A percentile compares a stretch with the other conserved stretches of the same genome.
phyloP scores from a whole-genome alignment of 2,888 invertebrate genomes.

The Synergus umbraculus region DNA sequence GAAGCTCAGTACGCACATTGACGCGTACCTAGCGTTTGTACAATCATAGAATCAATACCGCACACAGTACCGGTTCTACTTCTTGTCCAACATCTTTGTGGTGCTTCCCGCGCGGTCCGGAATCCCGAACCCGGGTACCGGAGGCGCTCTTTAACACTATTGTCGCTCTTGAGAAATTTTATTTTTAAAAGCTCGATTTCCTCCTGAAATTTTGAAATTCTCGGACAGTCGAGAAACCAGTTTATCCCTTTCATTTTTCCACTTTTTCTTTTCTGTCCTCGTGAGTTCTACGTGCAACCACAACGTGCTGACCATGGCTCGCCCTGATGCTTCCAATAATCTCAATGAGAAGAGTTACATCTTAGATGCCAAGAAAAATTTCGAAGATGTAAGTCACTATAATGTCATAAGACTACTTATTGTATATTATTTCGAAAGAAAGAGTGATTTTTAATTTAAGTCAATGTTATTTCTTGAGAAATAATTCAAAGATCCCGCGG shows the following conservation, averaged over 20 bases:
- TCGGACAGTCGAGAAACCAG: neutral
- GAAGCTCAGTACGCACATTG: neutral
- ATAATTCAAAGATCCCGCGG: neutral
- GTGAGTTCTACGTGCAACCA: neutral
- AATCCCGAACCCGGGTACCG: slow-evolving; percentile 3
- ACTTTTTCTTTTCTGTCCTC: neutral
- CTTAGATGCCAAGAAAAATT: slow-evolving; percentile 70
- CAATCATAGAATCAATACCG: slow-evolving; percentile 7
- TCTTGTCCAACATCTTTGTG: neutral
- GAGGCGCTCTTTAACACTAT: neutral
- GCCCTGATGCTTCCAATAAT: slow-evolving; percentile 55
- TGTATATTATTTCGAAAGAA: neutral
- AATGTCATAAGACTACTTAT: neutral
- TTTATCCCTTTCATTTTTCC: neutral
- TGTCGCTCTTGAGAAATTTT: neutral
- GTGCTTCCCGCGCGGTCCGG: slow-evolving; percentile 24
- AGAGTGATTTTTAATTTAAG: neutral
- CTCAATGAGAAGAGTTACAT: slow-evolving; percentile 74
- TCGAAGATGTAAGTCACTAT: slow-evolving; percentile 70
- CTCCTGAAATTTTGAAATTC: neutral
- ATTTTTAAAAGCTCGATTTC: neutral
- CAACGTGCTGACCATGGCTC: slow-evolving; percentile 45
- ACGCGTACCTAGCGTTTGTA: neutral
- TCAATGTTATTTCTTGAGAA: neutral
- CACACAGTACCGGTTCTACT: neutral